These are phyloP conservation scores for Alcedo quadribrachys DNA, from an alignment of 2,797 vertebrate species.

Conservation along the genomic window DNA sequence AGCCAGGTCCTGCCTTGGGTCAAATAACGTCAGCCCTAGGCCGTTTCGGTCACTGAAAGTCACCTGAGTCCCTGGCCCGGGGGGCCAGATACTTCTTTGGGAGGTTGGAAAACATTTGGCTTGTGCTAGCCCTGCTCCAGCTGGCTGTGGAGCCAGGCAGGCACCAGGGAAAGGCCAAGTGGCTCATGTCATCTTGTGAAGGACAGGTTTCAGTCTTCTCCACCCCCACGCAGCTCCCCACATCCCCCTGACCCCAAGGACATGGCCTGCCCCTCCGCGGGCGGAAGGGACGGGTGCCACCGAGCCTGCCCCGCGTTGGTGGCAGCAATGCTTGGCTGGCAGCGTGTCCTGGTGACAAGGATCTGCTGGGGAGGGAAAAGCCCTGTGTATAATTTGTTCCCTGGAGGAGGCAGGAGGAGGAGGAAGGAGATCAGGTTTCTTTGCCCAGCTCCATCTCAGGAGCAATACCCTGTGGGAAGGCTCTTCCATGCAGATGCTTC, in stretches of 20 bases:
- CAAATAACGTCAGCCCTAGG: background rate
- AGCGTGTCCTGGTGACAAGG: background rate
- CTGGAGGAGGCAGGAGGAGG: background rate
- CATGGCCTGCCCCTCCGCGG: fast-evolving
- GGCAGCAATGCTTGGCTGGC: background rate
- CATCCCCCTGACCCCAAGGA: background rate
- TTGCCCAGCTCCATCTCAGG: background rate
- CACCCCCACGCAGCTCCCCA: background rate
- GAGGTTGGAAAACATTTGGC: background rate
- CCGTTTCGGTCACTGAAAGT: background rate
- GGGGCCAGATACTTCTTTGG: background rate
- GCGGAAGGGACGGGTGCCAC: background rate
- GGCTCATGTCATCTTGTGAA: background rate
- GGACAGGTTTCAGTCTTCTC: background rate
- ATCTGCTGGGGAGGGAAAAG: background rate
- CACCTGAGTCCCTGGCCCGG: slow-evolving; percentile 1
- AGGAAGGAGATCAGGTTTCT: background rate
- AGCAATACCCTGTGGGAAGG: background rate
- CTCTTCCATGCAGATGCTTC: background rate
- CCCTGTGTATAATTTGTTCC: background rate
- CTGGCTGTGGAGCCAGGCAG: background rate
- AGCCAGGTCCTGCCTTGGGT: background rate
- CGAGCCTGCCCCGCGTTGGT: background rate
- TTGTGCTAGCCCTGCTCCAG: slow-evolving; percentile 19
- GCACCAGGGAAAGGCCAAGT: slow-evolving; percentile 15